Base-by-base conservation (phyloP, 2,797 vertebrate species). In the Tamandua tetradactyla region DNA sequence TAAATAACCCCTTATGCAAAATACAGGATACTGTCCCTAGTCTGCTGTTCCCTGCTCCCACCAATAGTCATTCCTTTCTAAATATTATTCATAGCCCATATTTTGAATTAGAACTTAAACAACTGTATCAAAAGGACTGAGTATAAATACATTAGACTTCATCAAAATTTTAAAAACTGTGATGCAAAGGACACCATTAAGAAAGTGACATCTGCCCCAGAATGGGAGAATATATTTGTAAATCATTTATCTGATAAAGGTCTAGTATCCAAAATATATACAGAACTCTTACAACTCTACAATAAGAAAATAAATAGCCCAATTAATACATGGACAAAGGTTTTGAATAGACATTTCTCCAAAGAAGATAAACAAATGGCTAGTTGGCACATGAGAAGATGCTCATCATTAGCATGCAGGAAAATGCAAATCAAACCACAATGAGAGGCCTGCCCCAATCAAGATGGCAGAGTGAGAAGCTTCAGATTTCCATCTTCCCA, bases 91-190 rank as follows among this genome's bases (percentile, higher is more conserved):
- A 35, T 42, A 72, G 17, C 25, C 27, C 30, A 37, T 79, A 72
- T 91, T 87, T 84, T 91, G 87, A 91, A 84, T 68, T 57, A 69
- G 59, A 75, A 84, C 23, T 13, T 90, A 93, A 91, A 61, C 15
- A 87, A 87, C 22, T 55, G 11, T 37, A 59, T 9, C 12, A 47
- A 81, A 93, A 91, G 12, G 79, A 82, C 89, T 71, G 72, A 74
- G 55, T 32, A 18, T 72, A 80, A 42, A 80, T 62, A 75, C 59
- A 72, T 52, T 89, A 40, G 18, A 61, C 35, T 89, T 84, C 75
- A 84, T 83, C 37, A 86, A 89, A 83, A 72, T 78, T 40, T n/a
- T 57, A 94, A 83, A 84, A 72, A 35, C 68, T 84, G 37, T 86
- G 40, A 5, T 62, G 7, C 6, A 42, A 95, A 94, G n/a, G 15